Evolutionary conservation across 1,140 invertebrate genomes (phyloP), one percentile per base, ranked within the genome.

Genomic region (Zaprionus gabonicus): DNA sequence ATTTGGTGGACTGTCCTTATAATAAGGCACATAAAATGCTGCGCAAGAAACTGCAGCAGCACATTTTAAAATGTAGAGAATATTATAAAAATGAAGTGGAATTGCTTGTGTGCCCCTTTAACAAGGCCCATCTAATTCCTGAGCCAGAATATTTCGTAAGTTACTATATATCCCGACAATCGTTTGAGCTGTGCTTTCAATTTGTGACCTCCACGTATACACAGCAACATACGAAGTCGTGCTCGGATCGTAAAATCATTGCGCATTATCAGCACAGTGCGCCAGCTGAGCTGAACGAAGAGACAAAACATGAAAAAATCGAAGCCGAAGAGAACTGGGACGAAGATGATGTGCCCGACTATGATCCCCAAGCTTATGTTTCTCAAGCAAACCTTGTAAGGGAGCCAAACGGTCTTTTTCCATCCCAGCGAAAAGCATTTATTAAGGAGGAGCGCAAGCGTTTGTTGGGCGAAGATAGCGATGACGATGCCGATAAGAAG

Each of bases 281-380:
- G 3, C 25, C 77, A 7, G 76, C 81, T 4, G 68, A 63, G 15
- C 20, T 84, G 7, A 44, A 12, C 17, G 71, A 76, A 7, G 83
- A 91, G 4, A 82, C 78, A 20, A 78, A 59, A 36, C 87, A 82
- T 25, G 49, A 55, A 0, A 88, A 71, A 51, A 90, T 91, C 10
- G 81, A 80, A 36, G 46, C 67, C 0, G 88, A 88, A 23, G 87
- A 91, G 10, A 88, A 91, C 57, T 91, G 87, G 87, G 87, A 91
- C 41, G 69, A 91, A 25, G 81, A 69, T 2, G 27, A 77, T 41
- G 68, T 38, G 6, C 64, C 67, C 1, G 85, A 78, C 9, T 91
- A 91, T 12, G 41, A 91, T 71, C 87, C 87, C 0, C 46, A 82
- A 58, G n/a, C 25, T 7, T 91, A 91, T 31, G 91, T 59, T 27